Evolutionary conservation across 53 echinoderm and acorn worm genomes (phyloP), one percentile per base, ranked within the genome.

Genomic region (Stichopus horrens): DNA sequence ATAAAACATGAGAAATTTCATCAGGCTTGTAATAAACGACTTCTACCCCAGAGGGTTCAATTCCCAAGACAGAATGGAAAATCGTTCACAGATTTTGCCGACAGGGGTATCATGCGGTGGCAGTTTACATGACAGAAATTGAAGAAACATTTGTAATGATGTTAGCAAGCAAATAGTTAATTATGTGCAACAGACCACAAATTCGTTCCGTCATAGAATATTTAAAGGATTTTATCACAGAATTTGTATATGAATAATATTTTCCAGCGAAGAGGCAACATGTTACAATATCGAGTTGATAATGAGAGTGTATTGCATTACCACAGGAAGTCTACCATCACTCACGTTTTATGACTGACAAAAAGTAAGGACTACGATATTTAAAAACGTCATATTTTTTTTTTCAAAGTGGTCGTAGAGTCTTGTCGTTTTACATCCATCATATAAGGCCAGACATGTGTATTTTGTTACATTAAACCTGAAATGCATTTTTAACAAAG

Each of bases 71-170:
- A 81, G 55, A 58, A 81, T 81, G 81, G 81, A 22, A 81, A 81
- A 81, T 81, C 81, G 81, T 81, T 81, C 81, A 58, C 81, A 21
- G 81, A 21, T 56, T 81, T 81, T 58, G 81, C 81, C 81, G 81
- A 81, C 81, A 81, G 81, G 81, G 81, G 81, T 81, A 81, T 81
- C 81, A 81, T 81, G 18, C 56, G 18, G 2, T 58, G 58, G 19
- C 21, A 81, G 58, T 54, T 81, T 71, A 58, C 56, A 81, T 23
- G 54, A 58, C 58, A 56, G 57, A 58, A 81, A 81, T 81, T 81
- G 81, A 81, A 81, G 81, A 81, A 81, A 81, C 81, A 81, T 81
- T 81, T 81, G 81, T 81, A 81, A 81, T 81, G 57, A 81, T 81
- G 81, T 81, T 81, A 81, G 81, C 56, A 81, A 81, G 19, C 81